These are phyloP conservation scores for Drosophila ambigua DNA, from an alignment of 1,140 invertebrate genomes.

Conservation along the genomic window DNA sequence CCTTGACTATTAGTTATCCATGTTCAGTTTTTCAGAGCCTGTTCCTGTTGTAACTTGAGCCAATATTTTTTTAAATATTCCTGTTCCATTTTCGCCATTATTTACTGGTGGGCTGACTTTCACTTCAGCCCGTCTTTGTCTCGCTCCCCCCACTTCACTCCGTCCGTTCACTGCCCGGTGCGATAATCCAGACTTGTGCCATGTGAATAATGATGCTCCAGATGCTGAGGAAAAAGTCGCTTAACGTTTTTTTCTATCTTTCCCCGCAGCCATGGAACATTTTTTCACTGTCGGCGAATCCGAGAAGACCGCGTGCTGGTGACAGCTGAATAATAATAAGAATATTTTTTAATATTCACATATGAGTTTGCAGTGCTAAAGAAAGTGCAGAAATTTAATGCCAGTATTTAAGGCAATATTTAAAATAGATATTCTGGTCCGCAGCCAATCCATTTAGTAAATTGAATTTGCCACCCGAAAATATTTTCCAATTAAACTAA, in stretches of 20 bases:
- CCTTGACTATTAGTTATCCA: slow-evolving; percentile 41
- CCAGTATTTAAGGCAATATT: slow-evolving; percentile 6
- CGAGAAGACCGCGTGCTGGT: slow-evolving; percentile 45
- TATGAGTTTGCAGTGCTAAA: not conserved
- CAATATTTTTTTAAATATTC: slow-evolving; percentile 19
- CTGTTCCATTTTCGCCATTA: slow-evolving; percentile 6
- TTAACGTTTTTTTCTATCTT: slow-evolving; percentile 39
- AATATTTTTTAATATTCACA: slow-evolving; percentile 6
- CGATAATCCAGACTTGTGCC: slow-evolving; percentile 67
- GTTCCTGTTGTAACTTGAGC: slow-evolving; percentile 32
- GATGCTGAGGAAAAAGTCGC: slow-evolving; percentile 52
- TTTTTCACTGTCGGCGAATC: slow-evolving; percentile 61
- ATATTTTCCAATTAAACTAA: slow-evolving; percentile 35
- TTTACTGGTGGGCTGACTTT: slow-evolving; percentile 30
- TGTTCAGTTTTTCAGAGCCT: slow-evolving; percentile 28
- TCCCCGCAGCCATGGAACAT: slow-evolving; percentile 13
- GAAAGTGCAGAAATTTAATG: not conserved
- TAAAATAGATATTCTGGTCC: not conserved
- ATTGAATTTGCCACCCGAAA: slow-evolving; percentile 17
- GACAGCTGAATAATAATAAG: slow-evolving; percentile 66
- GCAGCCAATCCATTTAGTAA: slow-evolving; percentile 13
- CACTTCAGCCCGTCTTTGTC: slow-evolving; percentile 31
- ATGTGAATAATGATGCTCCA: slow-evolving; percentile 74
- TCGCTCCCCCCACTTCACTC: slow-evolving; percentile 17
- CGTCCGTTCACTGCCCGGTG: slow-evolving; percentile 25